A percentile compares a stretch with the other conserved stretches of the same genome.
Conservation (phyloP, 2,113 vertebrate genomes). For the Trematocara zebra region DNA sequence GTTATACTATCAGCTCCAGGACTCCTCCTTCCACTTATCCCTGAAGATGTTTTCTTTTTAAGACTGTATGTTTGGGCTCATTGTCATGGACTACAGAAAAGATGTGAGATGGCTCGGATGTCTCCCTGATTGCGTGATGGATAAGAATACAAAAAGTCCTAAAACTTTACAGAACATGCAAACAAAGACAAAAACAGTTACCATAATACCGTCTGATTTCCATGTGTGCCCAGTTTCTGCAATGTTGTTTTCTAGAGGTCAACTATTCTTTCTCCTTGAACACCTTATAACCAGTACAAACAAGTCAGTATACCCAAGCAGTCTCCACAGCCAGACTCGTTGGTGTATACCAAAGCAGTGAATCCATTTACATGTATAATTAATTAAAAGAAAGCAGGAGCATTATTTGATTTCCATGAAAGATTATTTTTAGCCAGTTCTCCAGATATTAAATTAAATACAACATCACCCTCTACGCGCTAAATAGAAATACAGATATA, state of each 20-base stretch:
- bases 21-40: not conserved
- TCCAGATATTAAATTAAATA: not conserved
- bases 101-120: not conserved
- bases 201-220: not conserved
- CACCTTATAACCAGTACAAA: not conserved
- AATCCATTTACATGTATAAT: not conserved
- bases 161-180: not conserved
- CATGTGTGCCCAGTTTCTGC: not conserved
- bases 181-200: not conserved
- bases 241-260: not conserved
- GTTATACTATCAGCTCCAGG: not conserved
- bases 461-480: not conserved
- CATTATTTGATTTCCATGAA: not conserved
- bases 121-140: not conserved
- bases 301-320: not conserved
- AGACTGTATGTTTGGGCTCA: not conserved
- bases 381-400: not conserved
- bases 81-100: not conserved
- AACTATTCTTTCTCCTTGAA: not conserved
- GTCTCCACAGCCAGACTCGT: not conserved
- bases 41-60: not conserved
- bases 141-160: not conserved
- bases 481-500: not conserved
- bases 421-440: not conserved
- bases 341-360: not conserved